Evolutionary conservation across 2,113 vertebrate species (phyloP).

Genomic region (Enhydra lutris): DNA sequence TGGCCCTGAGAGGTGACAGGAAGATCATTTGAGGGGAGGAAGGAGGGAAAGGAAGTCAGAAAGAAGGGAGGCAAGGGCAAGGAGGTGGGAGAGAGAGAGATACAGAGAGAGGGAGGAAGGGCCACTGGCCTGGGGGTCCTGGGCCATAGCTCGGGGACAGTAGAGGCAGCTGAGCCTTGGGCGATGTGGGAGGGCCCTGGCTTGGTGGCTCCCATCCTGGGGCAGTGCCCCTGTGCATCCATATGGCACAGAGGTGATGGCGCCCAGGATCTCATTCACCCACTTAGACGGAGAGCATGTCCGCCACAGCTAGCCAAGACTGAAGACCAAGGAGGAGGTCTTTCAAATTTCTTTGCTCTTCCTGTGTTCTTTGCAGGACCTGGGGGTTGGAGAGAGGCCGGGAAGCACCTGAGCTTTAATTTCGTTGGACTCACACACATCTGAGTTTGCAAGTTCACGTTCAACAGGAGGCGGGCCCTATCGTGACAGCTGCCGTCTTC

Average conservation of each 20-base stretch:
- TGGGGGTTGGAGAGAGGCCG: neutral
- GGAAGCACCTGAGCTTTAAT: neutral
- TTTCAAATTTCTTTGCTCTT: neutral
- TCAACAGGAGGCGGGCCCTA: fast-evolving
- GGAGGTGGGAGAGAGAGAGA: neutral
- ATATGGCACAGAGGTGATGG: neutral
- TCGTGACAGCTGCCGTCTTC: fast-evolving
- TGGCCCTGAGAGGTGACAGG: neutral
- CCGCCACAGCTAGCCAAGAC: fast-evolving
- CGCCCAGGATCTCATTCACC: neutral
- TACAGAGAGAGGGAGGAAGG: neutral
- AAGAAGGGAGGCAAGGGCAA: too few relatives aligned
- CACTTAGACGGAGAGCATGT: neutral
- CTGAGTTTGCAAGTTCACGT: fast-evolving
- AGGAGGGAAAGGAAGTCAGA: neutral
- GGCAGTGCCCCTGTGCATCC: fast-evolving
- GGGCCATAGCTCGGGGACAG: fast-evolving
- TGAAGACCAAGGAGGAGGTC: neutral
- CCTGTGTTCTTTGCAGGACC: neutral
- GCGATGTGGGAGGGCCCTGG: neutral
- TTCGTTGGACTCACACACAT: fast-evolving
- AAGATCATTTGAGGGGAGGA: too few relatives aligned
- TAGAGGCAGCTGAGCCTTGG: fast-evolving
- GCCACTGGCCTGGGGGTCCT: neutral
- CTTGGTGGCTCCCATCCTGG: neutral